Evolutionary conservation across 2,888 invertebrate genomes (phyloP).

Genomic region (Amblyjoppa fuscipennis): DNA sequence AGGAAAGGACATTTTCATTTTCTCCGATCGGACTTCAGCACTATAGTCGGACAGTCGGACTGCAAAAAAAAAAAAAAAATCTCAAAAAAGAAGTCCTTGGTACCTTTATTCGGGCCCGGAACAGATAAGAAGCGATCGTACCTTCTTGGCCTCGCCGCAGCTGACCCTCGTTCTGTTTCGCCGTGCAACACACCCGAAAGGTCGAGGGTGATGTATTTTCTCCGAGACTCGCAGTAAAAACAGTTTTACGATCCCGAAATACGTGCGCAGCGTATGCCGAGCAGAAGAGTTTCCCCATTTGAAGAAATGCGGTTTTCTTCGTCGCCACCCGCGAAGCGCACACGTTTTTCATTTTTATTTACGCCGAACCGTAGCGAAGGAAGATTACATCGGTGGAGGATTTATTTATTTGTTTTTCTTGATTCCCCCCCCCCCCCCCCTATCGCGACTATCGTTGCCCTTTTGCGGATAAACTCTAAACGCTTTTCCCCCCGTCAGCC

Average conservation of each 20-base stretch:
- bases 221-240: constrained; percentile 3
- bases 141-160: not conserved
- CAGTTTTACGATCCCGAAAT: not conserved
- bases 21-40: not conserved
- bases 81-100: not conserved
- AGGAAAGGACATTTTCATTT: not conserved
- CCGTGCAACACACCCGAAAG: not conserved
- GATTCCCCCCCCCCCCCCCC: too few species aligned
- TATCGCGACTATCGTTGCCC: too few species aligned
- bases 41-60: not conserved
- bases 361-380: not conserved
- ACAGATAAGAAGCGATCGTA: not conserved
- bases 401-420: not conserved
- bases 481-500: too few species aligned
- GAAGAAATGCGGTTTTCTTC: not conserved
- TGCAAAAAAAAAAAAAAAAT: not conserved
- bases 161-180: not conserved
- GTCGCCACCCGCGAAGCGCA: not conserved
- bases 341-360: not conserved
- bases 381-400: not conserved
- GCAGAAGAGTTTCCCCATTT: not conserved
- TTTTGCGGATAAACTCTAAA: too few species aligned
- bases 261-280: not conserved
- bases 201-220: not conserved
- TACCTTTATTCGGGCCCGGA: not conserved